phyloP scores from a whole-genome alignment of 2,113 vertebrate species.

The Lathamus discolor region DNA sequence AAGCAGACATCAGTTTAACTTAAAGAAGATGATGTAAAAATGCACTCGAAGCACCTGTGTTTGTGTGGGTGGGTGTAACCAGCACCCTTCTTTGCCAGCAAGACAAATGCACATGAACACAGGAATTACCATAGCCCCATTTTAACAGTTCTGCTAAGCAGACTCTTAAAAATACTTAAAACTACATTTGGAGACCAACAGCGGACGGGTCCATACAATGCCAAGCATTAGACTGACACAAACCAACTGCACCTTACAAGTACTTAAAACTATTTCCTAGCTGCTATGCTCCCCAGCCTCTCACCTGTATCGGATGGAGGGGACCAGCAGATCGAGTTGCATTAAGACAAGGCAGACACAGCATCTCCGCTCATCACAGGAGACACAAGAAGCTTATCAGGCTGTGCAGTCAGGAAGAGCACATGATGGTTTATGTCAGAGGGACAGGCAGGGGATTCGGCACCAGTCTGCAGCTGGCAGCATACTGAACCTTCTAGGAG shows the following conservation, averaged over 20 bases:
- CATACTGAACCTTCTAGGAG: slow-evolving; percentile 33
- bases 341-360: neutral
- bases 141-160: neutral
- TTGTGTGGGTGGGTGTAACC: neutral
- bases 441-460: neutral
- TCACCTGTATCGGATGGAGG: neutral
- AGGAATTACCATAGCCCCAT: neutral
- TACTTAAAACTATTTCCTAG: neutral
- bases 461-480: neutral
- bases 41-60: neutral
- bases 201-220: rapidly evolving
- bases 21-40: neutral
- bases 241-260: neutral
- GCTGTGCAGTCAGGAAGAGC: neutral
- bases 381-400: neutral
- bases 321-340: neutral
- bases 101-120: neutral
- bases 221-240: neutral
- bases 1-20: neutral
- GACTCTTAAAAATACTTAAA: neutral
- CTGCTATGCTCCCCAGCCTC: neutral
- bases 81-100: neutral
- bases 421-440: neutral
- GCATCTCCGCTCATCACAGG: neutral
- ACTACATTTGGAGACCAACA: neutral